Conservation (phyloP, 2,888 invertebrate species). For the Leucania comma region DNA sequence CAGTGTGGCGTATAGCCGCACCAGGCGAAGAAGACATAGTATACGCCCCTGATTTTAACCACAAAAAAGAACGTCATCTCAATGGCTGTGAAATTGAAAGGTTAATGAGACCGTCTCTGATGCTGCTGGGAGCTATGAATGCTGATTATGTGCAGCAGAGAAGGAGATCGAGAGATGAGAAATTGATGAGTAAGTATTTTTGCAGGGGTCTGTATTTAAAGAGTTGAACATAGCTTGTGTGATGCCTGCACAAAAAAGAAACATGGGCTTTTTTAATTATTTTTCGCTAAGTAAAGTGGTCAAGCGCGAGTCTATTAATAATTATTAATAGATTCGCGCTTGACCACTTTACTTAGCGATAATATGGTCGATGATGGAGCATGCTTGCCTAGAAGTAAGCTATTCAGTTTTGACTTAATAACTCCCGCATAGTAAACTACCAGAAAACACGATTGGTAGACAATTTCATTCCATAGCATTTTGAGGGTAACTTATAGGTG, state of each 20-base stretch:
- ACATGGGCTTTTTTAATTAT: background rate
- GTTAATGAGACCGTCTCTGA: conserved; percentile 97
- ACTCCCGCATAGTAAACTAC: too few relatives aligned
- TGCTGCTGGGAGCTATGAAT: conserved; percentile 99
- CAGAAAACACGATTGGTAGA: too few relatives aligned
- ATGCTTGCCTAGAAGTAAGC: too few relatives aligned
- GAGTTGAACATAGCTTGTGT: background rate
- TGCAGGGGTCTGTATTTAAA: background rate
- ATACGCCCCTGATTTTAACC: conserved; percentile 99
- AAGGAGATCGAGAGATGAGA: conserved; percentile 97
- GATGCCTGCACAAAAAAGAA: background rate
- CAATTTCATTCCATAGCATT: too few relatives aligned
- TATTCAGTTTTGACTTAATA: too few relatives aligned
- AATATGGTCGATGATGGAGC: too few relatives aligned
- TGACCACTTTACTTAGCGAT: too few relatives aligned
- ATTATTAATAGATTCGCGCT: too few relatives aligned
- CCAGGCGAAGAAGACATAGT: conserved; percentile 99
- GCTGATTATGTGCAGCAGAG: conserved; percentile 98
- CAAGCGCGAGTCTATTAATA: too few relatives aligned
- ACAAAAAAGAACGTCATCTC: conserved; percentile 99
- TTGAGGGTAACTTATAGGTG: too few relatives aligned
- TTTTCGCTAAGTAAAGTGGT: too few relatives aligned
- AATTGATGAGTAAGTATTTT: conserved; percentile 95
- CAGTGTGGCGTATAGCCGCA: conserved; percentile 99
- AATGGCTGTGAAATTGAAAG: conserved; percentile 98